Base-by-base conservation (phyloP, 2,797 vertebrate species). In the Astyanax mexicanus region DNA sequence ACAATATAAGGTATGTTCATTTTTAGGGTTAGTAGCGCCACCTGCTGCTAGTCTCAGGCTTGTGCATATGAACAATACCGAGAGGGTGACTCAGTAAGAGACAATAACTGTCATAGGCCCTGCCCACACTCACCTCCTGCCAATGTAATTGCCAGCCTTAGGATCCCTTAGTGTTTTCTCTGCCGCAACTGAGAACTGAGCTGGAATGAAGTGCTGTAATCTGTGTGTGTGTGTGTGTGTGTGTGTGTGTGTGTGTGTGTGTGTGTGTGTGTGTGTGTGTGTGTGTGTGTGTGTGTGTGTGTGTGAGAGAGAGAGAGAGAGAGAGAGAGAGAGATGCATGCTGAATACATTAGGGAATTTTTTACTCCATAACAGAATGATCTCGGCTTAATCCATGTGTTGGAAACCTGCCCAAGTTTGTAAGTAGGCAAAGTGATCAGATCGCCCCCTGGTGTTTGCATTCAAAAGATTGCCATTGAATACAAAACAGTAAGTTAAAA, bases 141-240 rank as follows among this genome's bases (percentile, higher is more conserved):
- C 54, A 25, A 29, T 35, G 27, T 35, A 17, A 58, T 35, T n/a
- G 8, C 17, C 27, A 35, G 55, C 7, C 1, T 6, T 9, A 35
- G 27, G 58, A 3, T 6, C 17, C 55, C 55, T 17, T 13, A 17
- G 55, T 58, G 45, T 49, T 57, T n/a, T 9, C 70, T 69, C 13
- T 72, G 58, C 81, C 69, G 77, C 69, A 64, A 64, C 65, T 64
- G 61, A 72, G 47, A 64, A 64, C 65, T 64, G 61, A 72, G 47
- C 60, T 74, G 42, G 44, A 47, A 69, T 47, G 35, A 64, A 57
- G 44, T 15, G 40, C 15, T 12, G 67, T 81, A 74, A 77, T 81
- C 74, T n/a, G 5, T 47, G 27, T 37, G 23, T 19, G n/a, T 57
- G 52, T 21, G 51, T 40, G 37, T 29, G 23, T 1, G 21, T 12